A percentile compares a stretch with the other conserved stretches of the same genome.
Evolutionary conservation across 1,140 invertebrate species (phyloP).

Genomic region (Drosophila rhopaloa): DNA sequence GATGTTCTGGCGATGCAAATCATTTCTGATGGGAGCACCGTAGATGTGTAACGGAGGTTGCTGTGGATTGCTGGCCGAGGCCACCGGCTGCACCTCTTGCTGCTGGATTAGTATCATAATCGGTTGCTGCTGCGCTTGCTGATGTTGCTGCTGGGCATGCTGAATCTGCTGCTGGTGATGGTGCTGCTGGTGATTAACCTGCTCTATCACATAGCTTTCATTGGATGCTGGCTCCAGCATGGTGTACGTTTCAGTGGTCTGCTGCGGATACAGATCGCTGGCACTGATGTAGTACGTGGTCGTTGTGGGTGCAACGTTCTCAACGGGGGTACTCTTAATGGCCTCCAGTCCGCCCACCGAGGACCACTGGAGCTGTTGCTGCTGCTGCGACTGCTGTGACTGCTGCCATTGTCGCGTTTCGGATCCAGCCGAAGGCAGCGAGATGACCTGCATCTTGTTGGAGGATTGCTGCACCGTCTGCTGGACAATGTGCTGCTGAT

Average conservation of each 20-base stretch:
- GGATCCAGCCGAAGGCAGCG: slow-evolving; percentile 12
- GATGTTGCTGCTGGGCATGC: slow-evolving; percentile 17
- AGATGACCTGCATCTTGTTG: slow-evolving; percentile 43
- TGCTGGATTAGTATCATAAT: slow-evolving; percentile 77
- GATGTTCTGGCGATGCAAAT: slow-evolving; percentile 45
- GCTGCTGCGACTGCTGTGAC: slow-evolving; percentile 37
- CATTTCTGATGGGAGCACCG: slow-evolving; percentile 35
- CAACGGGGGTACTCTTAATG: slow-evolving; percentile 50
- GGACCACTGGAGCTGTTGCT: slow-evolving; percentile 67
- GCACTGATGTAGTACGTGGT: slow-evolving; percentile 79
- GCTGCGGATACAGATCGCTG: slow-evolving; percentile 67
- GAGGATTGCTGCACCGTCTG: slow-evolving; percentile 35
- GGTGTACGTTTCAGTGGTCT: slow-evolving; percentile 42
- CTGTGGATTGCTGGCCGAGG: slow-evolving; percentile 71
- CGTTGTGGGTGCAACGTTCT: slow-evolving; percentile 31
- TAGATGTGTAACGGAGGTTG: slow-evolving; percentile 66
- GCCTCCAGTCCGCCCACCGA: slow-evolving; percentile 66
- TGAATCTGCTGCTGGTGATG: slow-evolving; percentile 37
- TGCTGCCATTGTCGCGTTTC: slow-evolving; percentile 21
- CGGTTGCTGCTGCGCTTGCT: slow-evolving; percentile 55
- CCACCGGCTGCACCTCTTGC: slow-evolving; percentile 61
- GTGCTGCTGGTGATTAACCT: slow-evolving; percentile 23
- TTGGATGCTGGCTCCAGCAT: slow-evolving; percentile 50
- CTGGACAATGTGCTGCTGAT: slow-evolving; percentile 43
- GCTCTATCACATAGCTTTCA: slow-evolving; percentile 69